Evolutionary conservation across 2,888 invertebrate genomes (phyloP), one percentile per base, ranked within the genome.

Genomic region (Pachymerium ferrugineum): DNA sequence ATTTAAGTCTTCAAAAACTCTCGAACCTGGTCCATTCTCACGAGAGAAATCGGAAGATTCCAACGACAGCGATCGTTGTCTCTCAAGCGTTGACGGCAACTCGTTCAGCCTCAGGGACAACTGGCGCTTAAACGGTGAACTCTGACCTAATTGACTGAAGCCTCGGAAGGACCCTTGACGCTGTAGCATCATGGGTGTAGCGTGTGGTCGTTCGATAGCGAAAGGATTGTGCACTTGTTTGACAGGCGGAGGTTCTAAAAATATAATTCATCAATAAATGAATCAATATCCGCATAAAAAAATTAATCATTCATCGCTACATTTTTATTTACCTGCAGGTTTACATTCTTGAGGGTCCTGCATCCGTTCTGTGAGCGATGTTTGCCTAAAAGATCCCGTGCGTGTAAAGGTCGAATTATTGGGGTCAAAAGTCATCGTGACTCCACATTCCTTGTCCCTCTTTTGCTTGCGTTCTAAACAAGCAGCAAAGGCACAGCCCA

Each of bases 401-500:
- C 97, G 86, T 4, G 95, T 95, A 83, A 97, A 97, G 69, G 94
- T 93, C 72, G 93, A 90, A 81, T 91, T 93, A 80, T 91, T 91
- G 68, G 91, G 88, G 82, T 94, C 94, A 81, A 93, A 94, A 80
- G 91, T 92, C 93, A 94, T 94, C 54, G 93, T 93, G 12, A 94
- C 94, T 10, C 92, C 91, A 82, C 93, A 94, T 83, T 98, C 97
- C 83, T 96, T 97, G 83, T 99, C 98, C 76, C 98, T 87, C 77
- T 94, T 92, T 84, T 98, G 97, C 84, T 99, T 99, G 80, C 95
- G 89, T 83, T 99, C 99, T 78, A 99, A 85, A 81, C 99, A 99
- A 1, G 97, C 95, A 73, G 97, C 95, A 85, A 99, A 99, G 70
- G 99, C 98, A 86, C 98, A 99, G 47, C 99, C 99, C 30, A 99